Evolutionary conservation across 2,113 vertebrate genomes (phyloP).

Genomic region (Paracanthobrama guichenoti): DNA sequence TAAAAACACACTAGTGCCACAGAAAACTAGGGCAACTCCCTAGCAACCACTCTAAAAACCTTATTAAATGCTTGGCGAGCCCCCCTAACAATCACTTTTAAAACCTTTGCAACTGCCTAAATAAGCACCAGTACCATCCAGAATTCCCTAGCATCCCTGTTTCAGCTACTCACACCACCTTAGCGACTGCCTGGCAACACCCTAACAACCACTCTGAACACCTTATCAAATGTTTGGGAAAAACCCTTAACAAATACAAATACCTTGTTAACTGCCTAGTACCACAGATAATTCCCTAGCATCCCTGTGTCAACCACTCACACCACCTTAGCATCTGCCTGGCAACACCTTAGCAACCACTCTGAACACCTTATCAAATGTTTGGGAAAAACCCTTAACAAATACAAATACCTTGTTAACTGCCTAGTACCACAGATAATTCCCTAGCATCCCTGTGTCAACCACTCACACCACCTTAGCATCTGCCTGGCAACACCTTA

Average conservation of each 20-base stretch:
- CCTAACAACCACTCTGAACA: too few species aligned
- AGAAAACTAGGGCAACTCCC: background rate
- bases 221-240: too few species aligned
- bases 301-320: background rate
- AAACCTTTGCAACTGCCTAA: background rate
- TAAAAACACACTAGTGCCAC: background rate
- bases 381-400: background rate
- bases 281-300: background rate
- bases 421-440: background rate
- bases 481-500: too few species aligned
- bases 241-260: too few species aligned
- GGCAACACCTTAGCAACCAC: background rate
- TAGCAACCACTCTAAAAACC: background rate
- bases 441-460: background rate
- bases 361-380: background rate
- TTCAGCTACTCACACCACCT: background rate
- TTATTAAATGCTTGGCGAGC: background rate
- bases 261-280: too few species aligned
- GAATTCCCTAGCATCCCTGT: too few species aligned
- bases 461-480: background rate
- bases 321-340: background rate
- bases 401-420: background rate
- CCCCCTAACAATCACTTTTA: background rate
- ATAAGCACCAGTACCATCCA: too few species aligned
- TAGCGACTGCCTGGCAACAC: background rate